Conservation (phyloP, 2,113 vertebrate genomes). For the Pluvialis apricaria region DNA sequence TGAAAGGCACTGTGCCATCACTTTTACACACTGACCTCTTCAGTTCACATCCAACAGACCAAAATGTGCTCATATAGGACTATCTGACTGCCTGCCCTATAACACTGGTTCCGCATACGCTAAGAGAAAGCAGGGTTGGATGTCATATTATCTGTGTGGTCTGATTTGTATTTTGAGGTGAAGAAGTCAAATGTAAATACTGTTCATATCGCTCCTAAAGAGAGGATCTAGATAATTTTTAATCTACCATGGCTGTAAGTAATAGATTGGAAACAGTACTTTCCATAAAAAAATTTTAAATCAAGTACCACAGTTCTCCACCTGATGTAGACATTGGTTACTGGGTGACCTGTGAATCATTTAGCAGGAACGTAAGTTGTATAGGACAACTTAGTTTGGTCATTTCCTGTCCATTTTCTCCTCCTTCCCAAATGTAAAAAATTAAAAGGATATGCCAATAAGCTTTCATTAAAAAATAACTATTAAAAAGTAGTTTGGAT, state of each 20-base stretch:
- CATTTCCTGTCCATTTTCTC: neutral
- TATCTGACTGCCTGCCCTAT: neutral
- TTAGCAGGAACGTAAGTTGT: neutral
- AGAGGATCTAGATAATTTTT: neutral
- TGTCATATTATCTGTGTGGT: neutral
- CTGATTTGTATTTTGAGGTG: neutral
- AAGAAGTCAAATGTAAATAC: neutral
- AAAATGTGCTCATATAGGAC: neutral
- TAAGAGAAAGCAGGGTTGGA: neutral
- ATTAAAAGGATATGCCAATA: neutral
- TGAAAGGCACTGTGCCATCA: neutral
- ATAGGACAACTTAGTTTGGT: neutral
- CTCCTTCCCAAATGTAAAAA: neutral
- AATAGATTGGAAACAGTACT: neutral
- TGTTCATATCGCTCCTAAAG: neutral
- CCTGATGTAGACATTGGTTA: neutral
- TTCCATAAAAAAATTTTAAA: neutral
- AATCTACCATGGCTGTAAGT: neutral
- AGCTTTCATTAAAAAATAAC: neutral
- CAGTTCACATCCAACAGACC: neutral
- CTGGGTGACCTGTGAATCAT: neutral
- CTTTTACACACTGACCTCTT: neutral
- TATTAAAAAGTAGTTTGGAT: neutral
- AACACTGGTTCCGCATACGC: neutral
- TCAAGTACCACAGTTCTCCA: neutral